Conservation (phyloP, 2,113 vertebrate species). For the Pagrus major region DNA sequence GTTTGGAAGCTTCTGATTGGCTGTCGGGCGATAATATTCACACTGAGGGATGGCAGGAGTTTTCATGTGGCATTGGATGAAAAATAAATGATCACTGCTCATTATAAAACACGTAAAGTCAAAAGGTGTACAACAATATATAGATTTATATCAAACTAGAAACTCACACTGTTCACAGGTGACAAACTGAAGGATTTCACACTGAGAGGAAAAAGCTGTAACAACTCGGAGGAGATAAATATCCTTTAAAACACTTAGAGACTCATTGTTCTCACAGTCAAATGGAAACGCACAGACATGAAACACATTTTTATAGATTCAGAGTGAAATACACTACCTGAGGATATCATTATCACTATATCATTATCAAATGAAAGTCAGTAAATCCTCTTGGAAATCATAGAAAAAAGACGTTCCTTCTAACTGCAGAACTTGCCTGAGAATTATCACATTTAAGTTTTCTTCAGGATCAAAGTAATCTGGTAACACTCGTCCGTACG, state of each 20-base stretch:
- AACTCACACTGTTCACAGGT: neutral
- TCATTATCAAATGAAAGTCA: no score
- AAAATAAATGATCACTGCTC: neutral
- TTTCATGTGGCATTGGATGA: neutral
- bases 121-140: neutral
- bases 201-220: no score
- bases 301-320: neutral
- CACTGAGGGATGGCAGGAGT: neutral
- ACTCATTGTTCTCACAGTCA: neutral
- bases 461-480: no score
- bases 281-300: no score
- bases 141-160: neutral
- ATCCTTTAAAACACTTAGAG: no score
- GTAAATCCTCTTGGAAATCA: neutral
- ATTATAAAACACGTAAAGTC: neutral
- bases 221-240: no score
- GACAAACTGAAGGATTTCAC: neutral
- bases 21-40: neutral
- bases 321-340: no score
- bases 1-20: conserved; percentile 24
- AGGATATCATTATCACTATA: no score
- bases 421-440: no score
- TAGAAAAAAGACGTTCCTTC: neutral
- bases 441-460: no score
- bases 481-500: no score